Base-by-base conservation (phyloP, 2,888 invertebrate genomes). In the Aquatica leii region DNA sequence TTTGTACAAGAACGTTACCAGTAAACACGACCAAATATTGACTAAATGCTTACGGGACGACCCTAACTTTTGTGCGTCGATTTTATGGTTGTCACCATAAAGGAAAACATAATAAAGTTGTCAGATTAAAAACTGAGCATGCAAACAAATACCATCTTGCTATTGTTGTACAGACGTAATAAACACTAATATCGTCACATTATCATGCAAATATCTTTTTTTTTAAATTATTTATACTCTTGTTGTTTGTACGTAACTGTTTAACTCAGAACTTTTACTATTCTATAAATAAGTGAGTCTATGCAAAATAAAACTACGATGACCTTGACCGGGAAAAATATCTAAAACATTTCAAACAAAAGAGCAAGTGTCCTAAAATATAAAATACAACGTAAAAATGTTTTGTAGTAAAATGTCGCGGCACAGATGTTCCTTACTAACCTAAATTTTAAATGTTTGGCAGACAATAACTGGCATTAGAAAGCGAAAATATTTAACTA, bases 401-500 rank as follows among this genome's bases (percentile, higher is more conserved):
- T 58, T 58, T 56, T 50, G 41, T 41, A 14, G 52, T 51, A 41
- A 63, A 59, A 52, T 46, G 31, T 59, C 58, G 43, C 48, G 37
- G 56, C 54, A 50, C 55, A 64, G 55, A 63, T 63, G 59, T 58
- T 57, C 31, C 31, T 24, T 68, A 70, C 72, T 76, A 75, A 76
- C 76, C 76, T 74, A 73, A 77, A 76, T 76, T 73, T 70, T 65
- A 73, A 72, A 65, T 71, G 73, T 73, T 75, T 71, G 72, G 71
- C 73, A 73, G 69, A 65, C 69, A 61, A 59, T 64, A 63, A 73
- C 64, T 57, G 67, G 71, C 76, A 76, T 78, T 78, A 78, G 78
- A 78, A 78, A 78, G 77, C 78, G 78, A 78, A 78, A 78, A 76
- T 77, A 76, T 76, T 76, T 74, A 76, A 76, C 74, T 74, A 75